A percentile compares a stretch with the other conserved stretches of the same genome.
Conservation (phyloP, 2,888 invertebrate species). For the Synergus umbraculus region DNA sequence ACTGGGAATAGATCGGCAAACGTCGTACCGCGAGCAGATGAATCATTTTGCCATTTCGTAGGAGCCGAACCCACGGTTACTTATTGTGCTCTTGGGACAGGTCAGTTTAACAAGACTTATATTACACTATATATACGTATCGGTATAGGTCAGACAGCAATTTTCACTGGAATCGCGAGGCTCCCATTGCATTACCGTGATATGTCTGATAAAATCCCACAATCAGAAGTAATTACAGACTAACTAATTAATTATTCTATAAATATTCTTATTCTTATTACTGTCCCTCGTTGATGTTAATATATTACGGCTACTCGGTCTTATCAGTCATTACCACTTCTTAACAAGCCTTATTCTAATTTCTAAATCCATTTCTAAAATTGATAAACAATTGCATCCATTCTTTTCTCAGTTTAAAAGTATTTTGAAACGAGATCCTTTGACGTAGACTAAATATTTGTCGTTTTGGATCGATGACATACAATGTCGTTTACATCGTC, state of each 20-base stretch:
- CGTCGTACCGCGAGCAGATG: slow-evolving; percentile 5
- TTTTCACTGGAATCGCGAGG: slow-evolving; percentile 2
- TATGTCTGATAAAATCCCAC: neutral
- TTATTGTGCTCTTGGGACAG: slow-evolving; percentile 55
- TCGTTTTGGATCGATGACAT: slow-evolving; percentile 41
- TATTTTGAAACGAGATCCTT: too few species aligned
- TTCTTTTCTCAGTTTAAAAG: too few species aligned
- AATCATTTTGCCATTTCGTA: slow-evolving; percentile 32
- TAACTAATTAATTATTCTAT: too few species aligned
- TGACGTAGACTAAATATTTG: neutral
- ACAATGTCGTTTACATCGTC: slow-evolving; percentile 46
- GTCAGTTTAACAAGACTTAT: slow-evolving; percentile 50
- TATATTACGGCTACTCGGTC: too few species aligned
- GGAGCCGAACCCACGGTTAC: slow-evolving; percentile 48
- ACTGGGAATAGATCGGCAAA: neutral
- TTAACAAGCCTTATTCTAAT: too few species aligned
- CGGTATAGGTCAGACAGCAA: neutral
- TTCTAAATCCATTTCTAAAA: too few species aligned
- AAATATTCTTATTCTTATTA: too few species aligned
- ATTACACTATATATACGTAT: slow-evolving; percentile 7
- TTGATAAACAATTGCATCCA: too few species aligned
- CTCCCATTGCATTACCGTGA: slow-evolving; percentile 16
- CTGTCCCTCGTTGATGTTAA: too few species aligned
- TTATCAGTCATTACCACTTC: too few species aligned
- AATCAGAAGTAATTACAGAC: neutral